phyloP scores from a whole-genome alignment of 1,140 invertebrate species.

The Eriosoma lanigerum region DNA sequence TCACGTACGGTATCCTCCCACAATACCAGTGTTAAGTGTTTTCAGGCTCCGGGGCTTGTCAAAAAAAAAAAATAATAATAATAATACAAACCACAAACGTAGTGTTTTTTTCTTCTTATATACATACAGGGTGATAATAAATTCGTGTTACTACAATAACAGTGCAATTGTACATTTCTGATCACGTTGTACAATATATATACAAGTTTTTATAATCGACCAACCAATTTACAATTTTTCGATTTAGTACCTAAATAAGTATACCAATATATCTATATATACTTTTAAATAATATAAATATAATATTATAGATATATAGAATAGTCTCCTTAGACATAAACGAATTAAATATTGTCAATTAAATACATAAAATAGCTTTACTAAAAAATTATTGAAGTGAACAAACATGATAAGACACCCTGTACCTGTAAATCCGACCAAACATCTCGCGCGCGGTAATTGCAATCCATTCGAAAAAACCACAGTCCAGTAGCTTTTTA shows the following conservation, averaged over 20 bases:
- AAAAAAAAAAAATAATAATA: too few species aligned
- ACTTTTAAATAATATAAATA: too few species aligned
- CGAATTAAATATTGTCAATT: not conserved
- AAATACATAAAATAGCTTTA: too few species aligned
- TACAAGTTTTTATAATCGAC: too few species aligned
- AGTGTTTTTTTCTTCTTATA: not conserved
- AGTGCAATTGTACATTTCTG: too few species aligned
- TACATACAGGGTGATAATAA: not conserved
- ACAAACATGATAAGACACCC: not conserved
- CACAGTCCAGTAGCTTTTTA: slow-evolving; percentile 37
- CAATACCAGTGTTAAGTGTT: slow-evolving; percentile 38
- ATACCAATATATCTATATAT: too few species aligned
- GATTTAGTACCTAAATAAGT: too few species aligned
- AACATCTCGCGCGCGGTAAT: slow-evolving; percentile 2
- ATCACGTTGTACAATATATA: too few species aligned
- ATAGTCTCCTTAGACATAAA: too few species aligned
- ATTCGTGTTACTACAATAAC: not conserved
- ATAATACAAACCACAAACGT: slow-evolving; percentile 27
- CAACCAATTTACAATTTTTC: too few species aligned
- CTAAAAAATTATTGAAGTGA: not conserved
- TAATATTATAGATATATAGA: too few species aligned
- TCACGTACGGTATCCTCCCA: slow-evolving; percentile 33
- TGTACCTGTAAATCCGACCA: not conserved
- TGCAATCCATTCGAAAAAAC: slow-evolving; percentile 34
- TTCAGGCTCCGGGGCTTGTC: slow-evolving; percentile 37